These are phyloP conservation scores for Mormyrus iriodes DNA, from an alignment of 2,113 vertebrate species.

Conservation along the genomic window DNA sequence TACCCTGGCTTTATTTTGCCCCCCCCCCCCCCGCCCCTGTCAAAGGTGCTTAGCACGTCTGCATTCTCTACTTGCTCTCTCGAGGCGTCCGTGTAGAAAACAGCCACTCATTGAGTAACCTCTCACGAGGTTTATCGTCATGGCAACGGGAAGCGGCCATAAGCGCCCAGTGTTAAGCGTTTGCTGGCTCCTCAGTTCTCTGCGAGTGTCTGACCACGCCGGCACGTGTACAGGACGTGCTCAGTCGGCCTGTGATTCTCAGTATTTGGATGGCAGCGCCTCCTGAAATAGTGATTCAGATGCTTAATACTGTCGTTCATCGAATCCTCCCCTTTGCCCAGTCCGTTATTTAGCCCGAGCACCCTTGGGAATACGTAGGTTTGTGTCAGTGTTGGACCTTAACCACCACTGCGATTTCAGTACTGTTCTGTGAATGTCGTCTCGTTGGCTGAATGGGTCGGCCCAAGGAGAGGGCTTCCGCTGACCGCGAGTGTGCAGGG, in stretches of 20 bases:
- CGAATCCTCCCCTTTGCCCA: background rate
- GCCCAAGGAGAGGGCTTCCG: background rate
- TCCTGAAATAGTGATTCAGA: background rate
- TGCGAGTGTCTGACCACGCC: background rate
- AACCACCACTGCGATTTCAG: background rate
- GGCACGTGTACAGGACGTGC: constrained; percentile 6
- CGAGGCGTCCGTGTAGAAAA: background rate
- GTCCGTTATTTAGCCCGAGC: background rate
- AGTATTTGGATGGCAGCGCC: background rate
- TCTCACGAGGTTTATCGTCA: constrained; percentile 11
- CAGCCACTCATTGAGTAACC: background rate
- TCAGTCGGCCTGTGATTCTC: background rate
- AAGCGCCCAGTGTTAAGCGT: constrained; percentile 13
- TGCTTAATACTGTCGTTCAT: background rate
- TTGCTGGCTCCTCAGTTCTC: background rate
- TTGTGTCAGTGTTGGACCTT: background rate
- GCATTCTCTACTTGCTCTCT: background rate
- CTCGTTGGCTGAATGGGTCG: background rate
- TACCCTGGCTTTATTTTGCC: background rate
- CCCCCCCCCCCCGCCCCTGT: background rate
- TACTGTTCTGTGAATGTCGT: constrained; percentile 14
- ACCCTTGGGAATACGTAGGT: background rate
- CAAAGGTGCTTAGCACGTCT: background rate
- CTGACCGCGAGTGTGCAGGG: background rate
- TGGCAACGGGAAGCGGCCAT: constrained; percentile 14